Evolutionary conservation across 2,888 invertebrate species (phyloP).

Genomic region (Ectobius pallidus): DNA sequence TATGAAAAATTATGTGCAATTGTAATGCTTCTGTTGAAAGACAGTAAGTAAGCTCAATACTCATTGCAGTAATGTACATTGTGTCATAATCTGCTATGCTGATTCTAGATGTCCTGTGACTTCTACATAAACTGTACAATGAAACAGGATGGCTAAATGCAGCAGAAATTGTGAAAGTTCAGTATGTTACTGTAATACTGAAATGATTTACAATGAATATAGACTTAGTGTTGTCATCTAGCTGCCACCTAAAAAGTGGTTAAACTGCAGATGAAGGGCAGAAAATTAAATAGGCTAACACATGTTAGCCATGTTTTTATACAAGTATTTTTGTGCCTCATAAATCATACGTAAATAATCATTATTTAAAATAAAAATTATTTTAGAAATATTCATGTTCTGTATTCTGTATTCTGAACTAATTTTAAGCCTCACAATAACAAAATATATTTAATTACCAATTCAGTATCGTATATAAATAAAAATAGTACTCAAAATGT

Average conservation of each 20-base stretch:
- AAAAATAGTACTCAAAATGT: too few relatives aligned
- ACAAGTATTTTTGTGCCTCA: neutral
- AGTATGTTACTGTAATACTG: neutral
- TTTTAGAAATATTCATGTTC: neutral
- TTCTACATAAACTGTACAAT: neutral
- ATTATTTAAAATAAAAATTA: neutral
- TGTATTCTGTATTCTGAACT: too few relatives aligned
- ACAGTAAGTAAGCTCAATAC: constrained; percentile 20
- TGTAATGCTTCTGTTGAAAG: neutral
- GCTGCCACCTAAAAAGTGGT: too few relatives aligned
- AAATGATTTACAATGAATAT: constrained; percentile 5
- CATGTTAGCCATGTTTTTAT: neutral
- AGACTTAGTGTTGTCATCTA: neutral
- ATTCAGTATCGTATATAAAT: too few relatives aligned
- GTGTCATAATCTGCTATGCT: neutral
- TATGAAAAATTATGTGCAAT: constrained; percentile 14
- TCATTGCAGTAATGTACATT: constrained; percentile 5
- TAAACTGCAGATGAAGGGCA: too few relatives aligned
- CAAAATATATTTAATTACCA: too few relatives aligned
- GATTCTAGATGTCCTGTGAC: neutral
- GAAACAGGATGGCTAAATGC: neutral
- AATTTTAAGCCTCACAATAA: too few relatives aligned
- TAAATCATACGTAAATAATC: neutral
- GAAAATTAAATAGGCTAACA: neutral
- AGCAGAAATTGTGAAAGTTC: neutral